Evolutionary conservation across 2,797 vertebrate species (phyloP), one percentile per base, ranked within the genome.

Genomic region (Helostoma temminkii): DNA sequence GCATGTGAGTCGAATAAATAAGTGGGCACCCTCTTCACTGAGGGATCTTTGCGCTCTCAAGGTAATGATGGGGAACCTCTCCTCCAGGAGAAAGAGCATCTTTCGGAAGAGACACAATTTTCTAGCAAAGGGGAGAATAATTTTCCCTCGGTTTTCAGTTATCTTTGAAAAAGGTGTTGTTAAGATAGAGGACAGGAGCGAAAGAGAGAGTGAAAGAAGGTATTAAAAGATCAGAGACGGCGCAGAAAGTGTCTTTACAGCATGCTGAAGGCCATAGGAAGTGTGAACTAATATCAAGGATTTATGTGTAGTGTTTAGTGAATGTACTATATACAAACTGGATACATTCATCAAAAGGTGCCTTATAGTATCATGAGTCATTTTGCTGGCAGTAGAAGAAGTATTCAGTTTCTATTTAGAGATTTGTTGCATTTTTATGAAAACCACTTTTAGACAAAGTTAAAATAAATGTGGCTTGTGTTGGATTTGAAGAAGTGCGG

Each of bases 51-150:
- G 70, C 19, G 11, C 84, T 78, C 86, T 78, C 78, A 32, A 79
- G 64, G 83, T 87, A 90, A 89, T 88, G 81, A 88, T 12, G 42
- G 83, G 65, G 78, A 88, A 82, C 81, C 76, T 79, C 66, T 90
- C 67, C 77, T 76, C 72, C 64, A 70, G 68, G 53, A 60, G 76
- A 61, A 76, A 76, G 74, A 49, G 77, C 73, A 67, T 77, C 72
- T 71, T 81, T 76, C 10, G 22, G 19, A 62, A 75, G 72, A 56
- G 36, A 56, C 56, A 39, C 75, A 75, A 74, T 87, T 80, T 84
- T 83, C 79, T 6, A 1, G 69, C 54, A 55, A 74, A 69, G 70
- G 53, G 49, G 63, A 69, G 62, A 79, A 79, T 83, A 12, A 89
- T 80, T 78, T 75, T 52, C 46, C 34, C 65, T 61, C 9, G 6